Evolutionary conservation across 2,797 vertebrate species (phyloP).

Genomic region (Cygnus olor): DNA sequence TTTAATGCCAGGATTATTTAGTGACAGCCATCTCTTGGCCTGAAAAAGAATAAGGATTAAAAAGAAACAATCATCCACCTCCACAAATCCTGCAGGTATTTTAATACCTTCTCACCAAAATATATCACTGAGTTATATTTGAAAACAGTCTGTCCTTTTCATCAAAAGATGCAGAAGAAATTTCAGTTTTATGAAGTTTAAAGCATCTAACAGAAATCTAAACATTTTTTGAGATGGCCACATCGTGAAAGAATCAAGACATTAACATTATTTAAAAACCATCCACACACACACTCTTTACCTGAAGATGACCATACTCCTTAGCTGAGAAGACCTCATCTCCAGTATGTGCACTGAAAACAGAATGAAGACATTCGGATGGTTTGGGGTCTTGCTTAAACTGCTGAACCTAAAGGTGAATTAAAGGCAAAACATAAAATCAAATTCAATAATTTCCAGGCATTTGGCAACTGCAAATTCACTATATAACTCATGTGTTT

Average conservation of each 20-base stretch:
- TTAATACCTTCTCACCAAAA: not conserved
- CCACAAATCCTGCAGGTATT: not conserved
- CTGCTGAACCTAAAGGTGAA: conserved; percentile 87
- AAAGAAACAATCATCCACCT: not conserved
- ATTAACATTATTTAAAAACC: not conserved
- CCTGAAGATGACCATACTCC: conserved; percentile 95
- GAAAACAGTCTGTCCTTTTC: not conserved
- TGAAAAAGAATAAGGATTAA: not conserved
- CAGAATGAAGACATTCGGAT: conserved; percentile 91
- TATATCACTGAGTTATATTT: not conserved
- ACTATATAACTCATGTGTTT: not conserved
- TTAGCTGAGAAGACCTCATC: conserved; percentile 86
- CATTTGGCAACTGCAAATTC: not conserved
- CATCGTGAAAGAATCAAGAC: not conserved
- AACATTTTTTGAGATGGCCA: not conserved
- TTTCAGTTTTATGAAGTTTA: not conserved
- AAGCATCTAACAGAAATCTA: not conserved
- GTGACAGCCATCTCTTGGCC: not conserved
- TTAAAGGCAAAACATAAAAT: not conserved
- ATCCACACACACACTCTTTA: conserved; percentile 57
- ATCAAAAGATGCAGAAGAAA: not conserved
- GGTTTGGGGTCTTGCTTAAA: conserved; percentile 97
- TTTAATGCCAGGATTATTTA: not conserved
- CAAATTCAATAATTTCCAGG: not conserved
- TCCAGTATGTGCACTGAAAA: conserved; percentile 90